These are phyloP conservation scores for Colletes latitarsis DNA, from an alignment of 1,140 invertebrate species.

Conservation along the genomic window DNA sequence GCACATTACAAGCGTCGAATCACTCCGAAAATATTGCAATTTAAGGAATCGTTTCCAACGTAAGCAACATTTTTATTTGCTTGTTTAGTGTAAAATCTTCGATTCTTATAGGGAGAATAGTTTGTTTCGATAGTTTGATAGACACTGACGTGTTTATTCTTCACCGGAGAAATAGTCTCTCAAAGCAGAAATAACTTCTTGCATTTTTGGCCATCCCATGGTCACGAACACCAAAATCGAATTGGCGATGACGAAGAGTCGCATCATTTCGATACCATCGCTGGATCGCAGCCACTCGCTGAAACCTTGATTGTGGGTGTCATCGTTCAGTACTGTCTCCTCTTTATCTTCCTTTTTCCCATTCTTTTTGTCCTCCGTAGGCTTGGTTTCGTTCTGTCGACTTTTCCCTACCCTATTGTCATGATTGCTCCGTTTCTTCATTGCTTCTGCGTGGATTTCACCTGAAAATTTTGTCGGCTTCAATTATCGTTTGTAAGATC, in stretches of 20 bases:
- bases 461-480: conserved; percentile 42
- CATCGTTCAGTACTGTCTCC: conserved; percentile 63
- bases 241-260: conserved; percentile 83
- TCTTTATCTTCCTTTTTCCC: conserved; percentile 51
- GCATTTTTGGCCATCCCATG: conserved; percentile 82
- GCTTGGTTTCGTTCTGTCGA: conserved; percentile 6
- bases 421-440: conserved; percentile 58
- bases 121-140: too few relatives aligned
- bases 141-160: conserved; percentile 46
- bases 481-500: too few relatives aligned
- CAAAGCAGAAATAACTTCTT: conserved; percentile 73
- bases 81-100: background rate
- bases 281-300: conserved; percentile 82
- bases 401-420: conserved; percentile 39
- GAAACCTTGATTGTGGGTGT: conserved; percentile 80
- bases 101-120: background rate
- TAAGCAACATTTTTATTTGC: background rate
- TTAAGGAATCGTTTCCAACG: background rate
- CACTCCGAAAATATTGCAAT: background rate
- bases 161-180: conserved; percentile 77
- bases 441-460: conserved; percentile 30
- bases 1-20: background rate
- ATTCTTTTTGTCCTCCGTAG: conserved; percentile 1
- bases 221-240: conserved; percentile 82
- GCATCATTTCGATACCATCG: conserved; percentile 83